Conservation (phyloP, 2,113 vertebrate genomes). For the Osmerus mordax region DNA sequence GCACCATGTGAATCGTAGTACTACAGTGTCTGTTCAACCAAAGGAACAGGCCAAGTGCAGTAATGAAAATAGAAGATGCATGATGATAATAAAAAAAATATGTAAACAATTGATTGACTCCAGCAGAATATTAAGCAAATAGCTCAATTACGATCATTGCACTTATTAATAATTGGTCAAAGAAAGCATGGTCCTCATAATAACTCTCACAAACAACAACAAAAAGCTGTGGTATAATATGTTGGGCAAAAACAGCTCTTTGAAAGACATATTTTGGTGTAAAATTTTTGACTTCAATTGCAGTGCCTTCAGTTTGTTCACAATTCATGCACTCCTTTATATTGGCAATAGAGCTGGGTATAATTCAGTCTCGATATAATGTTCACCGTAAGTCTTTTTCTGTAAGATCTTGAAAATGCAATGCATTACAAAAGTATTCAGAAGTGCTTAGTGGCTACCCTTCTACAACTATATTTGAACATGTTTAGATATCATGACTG, state of each 20-base stretch:
- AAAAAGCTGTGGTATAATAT: neutral
- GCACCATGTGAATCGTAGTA: too few relatives aligned
- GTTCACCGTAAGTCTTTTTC: too few relatives aligned
- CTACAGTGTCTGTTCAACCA: neutral
- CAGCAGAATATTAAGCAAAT: slow-evolving; percentile 35
- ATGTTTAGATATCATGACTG: neutral
- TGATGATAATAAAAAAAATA: slow-evolving; percentile 16
- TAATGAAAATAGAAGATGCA: slow-evolving; percentile 14
- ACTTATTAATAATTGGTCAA: slow-evolving; percentile 33
- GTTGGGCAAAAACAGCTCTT: slow-evolving; percentile 1
- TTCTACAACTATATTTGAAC: neutral
- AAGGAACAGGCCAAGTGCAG: neutral
- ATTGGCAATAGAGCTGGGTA: too few relatives aligned
- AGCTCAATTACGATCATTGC: slow-evolving; percentile 53
- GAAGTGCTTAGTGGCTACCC: neutral
- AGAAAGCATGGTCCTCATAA: neutral
- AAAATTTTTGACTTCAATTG: neutral
- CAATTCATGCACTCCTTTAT: too few relatives aligned
- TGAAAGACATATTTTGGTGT: slow-evolving; percentile 3
- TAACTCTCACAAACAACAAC: neutral
- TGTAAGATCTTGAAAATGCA: neutral
- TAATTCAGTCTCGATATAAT: too few relatives aligned
- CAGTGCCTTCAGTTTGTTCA: neutral
- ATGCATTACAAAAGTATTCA: neutral
- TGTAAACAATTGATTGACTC: slow-evolving; percentile 50